phyloP scores from a whole-genome alignment of 2,113 vertebrate genomes.

The Apaloderma vittatum region DNA sequence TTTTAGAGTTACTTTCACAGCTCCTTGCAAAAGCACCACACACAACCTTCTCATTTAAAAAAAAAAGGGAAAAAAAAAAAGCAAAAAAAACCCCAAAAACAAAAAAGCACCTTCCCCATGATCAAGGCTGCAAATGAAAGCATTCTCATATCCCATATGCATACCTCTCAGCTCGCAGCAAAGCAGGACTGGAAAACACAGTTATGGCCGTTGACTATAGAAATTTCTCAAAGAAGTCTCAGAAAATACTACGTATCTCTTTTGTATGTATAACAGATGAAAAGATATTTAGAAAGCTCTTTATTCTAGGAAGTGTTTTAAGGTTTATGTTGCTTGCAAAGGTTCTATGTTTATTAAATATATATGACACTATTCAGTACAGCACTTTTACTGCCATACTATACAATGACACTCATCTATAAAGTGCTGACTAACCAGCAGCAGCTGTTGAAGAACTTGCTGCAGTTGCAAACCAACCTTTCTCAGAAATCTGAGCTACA shows the following conservation, averaged over 20 bases:
- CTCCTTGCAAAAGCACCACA: neutral
- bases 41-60: neutral
- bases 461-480: conserved; percentile 35
- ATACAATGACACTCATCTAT: neutral
- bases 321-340: conserved; percentile 1
- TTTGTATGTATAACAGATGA: neutral
- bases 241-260: neutral
- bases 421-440: conserved; percentile 60
- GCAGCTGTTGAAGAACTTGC: conserved; percentile 37
- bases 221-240: neutral
- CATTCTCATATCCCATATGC: neutral
- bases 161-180: neutral
- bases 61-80: too few relatives aligned
- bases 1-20: conserved; percentile 24
- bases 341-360: conserved; percentile 58
- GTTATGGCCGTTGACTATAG: rapidly evolving
- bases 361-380: neutral
- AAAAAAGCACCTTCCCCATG: neutral
- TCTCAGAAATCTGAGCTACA: neutral
- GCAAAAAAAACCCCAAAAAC: too few relatives aligned
- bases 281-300: conserved; percentile 27
- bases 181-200: neutral
- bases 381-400: neutral
- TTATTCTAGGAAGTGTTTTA: neutral
- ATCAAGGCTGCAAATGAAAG: neutral